A percentile compares a stretch with the other conserved stretches of the same genome.
Conservation (phyloP, 1,140 invertebrate genomes). For the Pogonognathellus flavescens region DNA sequence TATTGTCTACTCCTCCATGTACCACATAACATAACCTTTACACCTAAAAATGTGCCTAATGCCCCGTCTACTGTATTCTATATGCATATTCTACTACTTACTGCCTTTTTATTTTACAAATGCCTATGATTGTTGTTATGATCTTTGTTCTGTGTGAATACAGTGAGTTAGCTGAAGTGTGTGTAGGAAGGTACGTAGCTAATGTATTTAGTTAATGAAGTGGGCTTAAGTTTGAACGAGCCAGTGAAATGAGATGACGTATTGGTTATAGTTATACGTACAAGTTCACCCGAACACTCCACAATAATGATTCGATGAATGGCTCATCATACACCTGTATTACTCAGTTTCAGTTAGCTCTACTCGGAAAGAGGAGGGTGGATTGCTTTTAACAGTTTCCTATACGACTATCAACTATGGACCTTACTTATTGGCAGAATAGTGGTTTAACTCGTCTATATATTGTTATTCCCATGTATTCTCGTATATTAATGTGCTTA, state of each 20-base stretch:
- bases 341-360: neutral
- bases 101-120: too few relatives aligned
- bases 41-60: neutral
- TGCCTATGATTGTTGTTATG: too few relatives aligned
- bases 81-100: neutral
- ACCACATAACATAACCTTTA: neutral
- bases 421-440: too few relatives aligned
- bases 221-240: neutral
- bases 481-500: neutral
- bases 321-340: neutral
- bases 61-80: neutral
- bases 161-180: neutral
- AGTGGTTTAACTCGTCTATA: neutral
- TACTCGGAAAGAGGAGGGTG: neutral
- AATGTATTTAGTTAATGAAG: slow-evolving; percentile 49
- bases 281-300: too few relatives aligned
- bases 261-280: neutral
- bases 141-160: neutral
- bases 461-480: neutral
- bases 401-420: too few relatives aligned
- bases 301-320: neutral
- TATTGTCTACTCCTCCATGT: neutral
- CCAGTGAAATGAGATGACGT: slow-evolving; percentile 4
- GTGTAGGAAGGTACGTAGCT: neutral
- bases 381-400: too few relatives aligned